phyloP scores from a whole-genome alignment of 2,888 invertebrate genomes.

The Drosophila phalerata region DNA sequence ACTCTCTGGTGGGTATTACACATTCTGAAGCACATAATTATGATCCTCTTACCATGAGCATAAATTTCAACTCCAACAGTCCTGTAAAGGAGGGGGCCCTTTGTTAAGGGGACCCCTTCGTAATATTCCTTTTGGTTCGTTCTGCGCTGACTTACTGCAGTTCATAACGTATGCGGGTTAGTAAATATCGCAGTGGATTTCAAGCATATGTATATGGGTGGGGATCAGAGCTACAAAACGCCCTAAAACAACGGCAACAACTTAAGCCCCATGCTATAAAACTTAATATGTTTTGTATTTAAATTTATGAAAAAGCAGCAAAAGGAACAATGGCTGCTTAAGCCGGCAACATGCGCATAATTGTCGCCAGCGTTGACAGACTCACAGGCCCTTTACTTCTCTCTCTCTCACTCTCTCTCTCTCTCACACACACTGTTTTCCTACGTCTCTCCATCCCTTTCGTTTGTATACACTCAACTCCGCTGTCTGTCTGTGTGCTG shows the following conservation, averaged over 20 bases:
- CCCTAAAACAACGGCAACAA: constrained; percentile 49
- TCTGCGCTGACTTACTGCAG: constrained; percentile 43
- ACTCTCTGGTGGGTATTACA: not conserved
- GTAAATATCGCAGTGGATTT: constrained; percentile 70
- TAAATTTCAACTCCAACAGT: constrained; percentile 25
- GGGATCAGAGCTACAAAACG: constrained; percentile 34
- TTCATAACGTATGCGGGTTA: constrained; percentile 65
- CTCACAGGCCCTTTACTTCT: not conserved
- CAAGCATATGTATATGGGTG: constrained; percentile 31
- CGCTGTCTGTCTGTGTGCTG: constrained; percentile 22
- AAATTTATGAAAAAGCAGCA: constrained; percentile 71
- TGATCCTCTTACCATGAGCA: constrained; percentile 19
- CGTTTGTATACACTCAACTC: not conserved
- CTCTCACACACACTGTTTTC: not conserved
- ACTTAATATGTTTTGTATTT: constrained; percentile 80
- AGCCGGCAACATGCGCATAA: constrained; percentile 78
- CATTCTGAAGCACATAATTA: constrained; percentile 29
- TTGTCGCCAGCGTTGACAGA: constrained; percentile 64
- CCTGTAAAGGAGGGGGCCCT: not conserved
- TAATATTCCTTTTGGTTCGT: not conserved
- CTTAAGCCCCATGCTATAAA: constrained; percentile 70
- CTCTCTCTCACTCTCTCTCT: not conserved
- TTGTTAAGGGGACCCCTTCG: not conserved
- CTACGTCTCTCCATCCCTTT: not conserved
- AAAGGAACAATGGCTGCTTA: constrained; percentile 77